Base-by-base conservation (phyloP, 2,797 vertebrate genomes). In the Acanthis flammea region DNA sequence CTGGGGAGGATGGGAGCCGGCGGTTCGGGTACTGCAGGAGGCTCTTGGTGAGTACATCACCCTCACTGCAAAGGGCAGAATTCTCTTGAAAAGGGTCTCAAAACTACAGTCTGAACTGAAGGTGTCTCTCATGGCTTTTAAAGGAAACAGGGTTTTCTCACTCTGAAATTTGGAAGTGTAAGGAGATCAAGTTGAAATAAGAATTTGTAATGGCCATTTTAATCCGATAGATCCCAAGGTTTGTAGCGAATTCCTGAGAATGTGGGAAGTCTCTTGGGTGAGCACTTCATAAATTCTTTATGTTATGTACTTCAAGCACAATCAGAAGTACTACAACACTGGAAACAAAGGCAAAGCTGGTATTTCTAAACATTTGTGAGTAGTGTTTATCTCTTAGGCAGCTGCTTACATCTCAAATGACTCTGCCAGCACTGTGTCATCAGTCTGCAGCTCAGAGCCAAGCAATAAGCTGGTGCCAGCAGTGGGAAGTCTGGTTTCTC, bases 1-100 rank as follows among this genome's bases (percentile, higher is more conserved):
- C 99, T 45, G 99, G 99, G 88, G 99, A 99, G 97, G 99, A 99
- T 30, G 99, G 99, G 92, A 99, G 99, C 97, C 98, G 99, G 87
- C 98, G 99, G 92, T 99, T 99, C 70, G 99, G 99, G 62, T 99
- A 99, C 96, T 99, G 99, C 97, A 98, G 99, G 94, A 99, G 99
- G 94, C 98, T 99, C 73, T 97, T 99, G 98, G 99, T 99, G 96
- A 99, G 98, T 97, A 68, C 65, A 27, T 63, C 86, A 35, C 8
- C 60, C 63, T 85, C 35, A 23, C 47, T 27, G 47, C 51, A 54
- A 24, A 74, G 50, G 37, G 23, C 44, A 77, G 19, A 71, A 54
- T 76, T 76, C 42, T 67, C 19, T 55, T 62, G 21, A 42, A 35
- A 5, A 55, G 1, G 35, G 19, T 57, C 58, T 78, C 79, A 50